Evolutionary conservation across 2,888 invertebrate genomes (phyloP).

Genomic region (Leptopilina drosophilae): DNA sequence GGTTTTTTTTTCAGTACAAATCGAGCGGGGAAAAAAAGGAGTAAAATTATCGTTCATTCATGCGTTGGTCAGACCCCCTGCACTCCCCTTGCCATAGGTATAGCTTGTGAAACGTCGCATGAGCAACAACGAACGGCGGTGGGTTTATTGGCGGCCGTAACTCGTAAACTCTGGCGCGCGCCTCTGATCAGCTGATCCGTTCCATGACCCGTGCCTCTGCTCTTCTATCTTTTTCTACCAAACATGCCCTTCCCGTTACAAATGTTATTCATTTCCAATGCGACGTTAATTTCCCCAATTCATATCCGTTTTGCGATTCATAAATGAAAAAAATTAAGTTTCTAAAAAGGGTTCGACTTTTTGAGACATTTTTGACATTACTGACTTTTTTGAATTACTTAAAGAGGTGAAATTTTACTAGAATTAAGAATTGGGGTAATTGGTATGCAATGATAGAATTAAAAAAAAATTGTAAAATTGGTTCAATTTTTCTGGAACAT

Average conservation of each 20-base stretch:
- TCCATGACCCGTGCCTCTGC: constrained; percentile 72
- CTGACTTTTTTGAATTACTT: too few relatives aligned
- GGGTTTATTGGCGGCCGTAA: constrained; percentile 77
- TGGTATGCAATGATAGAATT: too few relatives aligned
- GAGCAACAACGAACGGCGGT: constrained; percentile 73
- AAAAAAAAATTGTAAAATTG: too few relatives aligned
- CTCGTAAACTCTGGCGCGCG: constrained; percentile 77
- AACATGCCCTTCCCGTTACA: constrained; percentile 49
- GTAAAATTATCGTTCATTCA: constrained; percentile 68
- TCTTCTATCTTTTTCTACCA: constrained; percentile 57
- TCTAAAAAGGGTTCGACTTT: too few relatives aligned
- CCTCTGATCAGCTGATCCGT: constrained; percentile 77
- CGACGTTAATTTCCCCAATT: neutral
- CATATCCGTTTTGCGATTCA: too few relatives aligned
- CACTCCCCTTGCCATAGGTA: constrained; percentile 52
- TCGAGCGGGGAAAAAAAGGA: constrained; percentile 46
- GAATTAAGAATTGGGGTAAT: too few relatives aligned
- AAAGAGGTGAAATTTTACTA: too few relatives aligned
- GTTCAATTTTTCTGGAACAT: too few relatives aligned
- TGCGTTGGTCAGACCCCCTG: constrained; percentile 60
- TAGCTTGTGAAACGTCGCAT: constrained; percentile 71
- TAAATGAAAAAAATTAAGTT: too few relatives aligned
- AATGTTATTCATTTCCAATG: constrained; percentile 28
- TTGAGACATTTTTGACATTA: too few relatives aligned
- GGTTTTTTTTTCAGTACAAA: neutral